Evolutionary conservation across 2,888 invertebrate species (phyloP), one percentile per base, ranked within the genome.

Genomic region (Incurvaria masculella): DNA sequence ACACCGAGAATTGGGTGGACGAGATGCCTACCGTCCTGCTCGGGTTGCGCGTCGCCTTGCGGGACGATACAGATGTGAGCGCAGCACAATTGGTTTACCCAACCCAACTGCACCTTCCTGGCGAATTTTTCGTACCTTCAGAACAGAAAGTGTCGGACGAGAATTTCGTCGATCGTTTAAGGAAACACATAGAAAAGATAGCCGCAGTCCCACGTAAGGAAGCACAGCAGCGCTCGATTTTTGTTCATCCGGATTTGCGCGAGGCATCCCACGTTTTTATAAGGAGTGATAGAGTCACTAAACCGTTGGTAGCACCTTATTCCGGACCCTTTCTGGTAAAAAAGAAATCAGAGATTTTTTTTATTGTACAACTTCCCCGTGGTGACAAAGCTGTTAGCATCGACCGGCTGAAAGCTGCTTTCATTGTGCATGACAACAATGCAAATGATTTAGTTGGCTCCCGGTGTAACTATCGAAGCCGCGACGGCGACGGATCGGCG

Each of bases 61-160:
- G 56, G 17, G 55, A 56, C 21, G 58, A 58, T 39, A 44, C 54
- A 0, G 16, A 47, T 18, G 52, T 53, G 1, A 51, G 51, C 2
- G 49, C 51, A 14, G 56, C 54, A 6, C 51, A 57, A 16, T 43
- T 57, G 45, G 17, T 55, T 0, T 55, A 45, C 39, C 53, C 53
- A 14, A 55, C 52, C 0, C 43, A 42, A 0, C 39, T 56, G 14
- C 8, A 11, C 8, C 14, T 33, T 14, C 33, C 33, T 4, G 33
- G 33, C 3, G 33, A 33, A 3, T 14, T 33, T 3, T 33, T 33
- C 14, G 14, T 33, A 4, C 14, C 33, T 14, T 33, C 33, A 4
- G 11, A 4, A 3, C 3, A 11, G 3, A 3, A 33, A 3, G 14
- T n/a, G 8, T 4, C 4, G 40, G 40, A 17, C 33, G 33, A 33